Conservation (phyloP, 1,140 invertebrate species). For the Drosophila varians region DNA sequence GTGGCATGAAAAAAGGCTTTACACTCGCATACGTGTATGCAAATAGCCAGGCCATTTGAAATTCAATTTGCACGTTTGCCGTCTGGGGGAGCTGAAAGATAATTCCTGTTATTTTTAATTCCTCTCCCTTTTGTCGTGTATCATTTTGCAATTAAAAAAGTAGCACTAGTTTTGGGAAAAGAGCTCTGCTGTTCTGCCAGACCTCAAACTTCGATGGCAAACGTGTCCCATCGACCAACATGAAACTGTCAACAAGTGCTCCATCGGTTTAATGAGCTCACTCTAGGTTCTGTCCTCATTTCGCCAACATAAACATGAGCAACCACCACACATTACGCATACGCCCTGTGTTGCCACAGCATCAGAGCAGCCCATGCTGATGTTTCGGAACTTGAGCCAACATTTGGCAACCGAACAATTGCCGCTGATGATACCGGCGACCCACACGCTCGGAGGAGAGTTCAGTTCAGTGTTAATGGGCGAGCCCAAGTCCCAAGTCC, state of each 20-base stretch:
- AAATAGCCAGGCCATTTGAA: conserved; percentile 15
- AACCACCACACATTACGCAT: conserved; percentile 33
- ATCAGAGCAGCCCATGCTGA: conserved; percentile 8
- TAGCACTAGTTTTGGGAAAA: neutral
- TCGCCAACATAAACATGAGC: conserved; percentile 7
- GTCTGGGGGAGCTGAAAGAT: neutral
- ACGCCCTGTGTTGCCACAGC: conserved; percentile 44
- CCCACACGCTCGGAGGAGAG: conserved; percentile 55
- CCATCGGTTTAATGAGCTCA: conserved; percentile 17
- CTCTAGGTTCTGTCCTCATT: conserved; percentile 8
- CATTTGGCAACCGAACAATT: conserved; percentile 39
- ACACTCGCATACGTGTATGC: conserved; percentile 11
- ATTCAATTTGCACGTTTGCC: conserved; percentile 27
- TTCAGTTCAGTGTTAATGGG: conserved; percentile 64
- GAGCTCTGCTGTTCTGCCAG: neutral
- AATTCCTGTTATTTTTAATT: no score
- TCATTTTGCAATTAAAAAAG: neutral
- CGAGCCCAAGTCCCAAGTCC: conserved; percentile 45
- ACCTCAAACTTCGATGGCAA: neutral
- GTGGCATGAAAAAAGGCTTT: conserved; percentile 13
- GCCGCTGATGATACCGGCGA: conserved; percentile 24
- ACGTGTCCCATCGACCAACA: neutral
- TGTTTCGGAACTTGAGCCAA: conserved; percentile 19
- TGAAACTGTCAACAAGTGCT: conserved; percentile 28
- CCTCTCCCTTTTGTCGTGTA: neutral